Conservation (phyloP, 2,888 invertebrate species). For the Xestia sexstrigata region DNA sequence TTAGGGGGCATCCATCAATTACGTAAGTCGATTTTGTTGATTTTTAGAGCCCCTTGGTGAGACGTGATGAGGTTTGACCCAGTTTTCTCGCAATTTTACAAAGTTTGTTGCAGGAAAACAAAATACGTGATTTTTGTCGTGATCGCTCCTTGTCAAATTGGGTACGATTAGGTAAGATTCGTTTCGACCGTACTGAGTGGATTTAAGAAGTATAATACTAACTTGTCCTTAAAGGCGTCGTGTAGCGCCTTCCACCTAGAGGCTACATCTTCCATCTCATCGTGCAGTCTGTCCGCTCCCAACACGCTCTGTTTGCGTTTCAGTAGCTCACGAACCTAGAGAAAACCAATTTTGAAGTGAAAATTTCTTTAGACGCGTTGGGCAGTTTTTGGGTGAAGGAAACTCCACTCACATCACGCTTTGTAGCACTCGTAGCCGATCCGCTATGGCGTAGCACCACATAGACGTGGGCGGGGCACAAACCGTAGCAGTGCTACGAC, state of each 20-base stretch:
- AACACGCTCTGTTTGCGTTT: slow-evolving; percentile 95
- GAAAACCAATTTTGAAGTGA: background rate
- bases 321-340: slow-evolving; percentile 94
- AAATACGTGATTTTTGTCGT: background rate
- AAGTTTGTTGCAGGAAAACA: too few relatives aligned
- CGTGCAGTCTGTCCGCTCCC: slow-evolving; percentile 95
- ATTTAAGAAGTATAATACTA: slow-evolving; percentile 64
- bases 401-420: too few relatives aligned
- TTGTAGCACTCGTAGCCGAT: too few relatives aligned
- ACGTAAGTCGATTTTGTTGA: background rate
- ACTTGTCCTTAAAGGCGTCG: slow-evolving; percentile 94
- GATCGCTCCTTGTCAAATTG: background rate
- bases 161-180: background rate
- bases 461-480: too few relatives aligned
- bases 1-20: background rate
- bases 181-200: background rate
- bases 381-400: too few relatives aligned
- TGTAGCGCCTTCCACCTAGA: slow-evolving; percentile 96
- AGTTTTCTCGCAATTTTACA: too few relatives aligned
- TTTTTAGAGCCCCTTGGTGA: too few relatives aligned
- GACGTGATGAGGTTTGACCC: too few relatives aligned
- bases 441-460: too few relatives aligned
- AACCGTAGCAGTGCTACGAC: too few relatives aligned
- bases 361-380: too few relatives aligned
- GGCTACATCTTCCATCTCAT: slow-evolving; percentile 95